Percentiles rank a stretch among this genome's conserved stretches.
phyloP scores from a whole-genome alignment of 2,888 invertebrate species.

The Dermolepida albohirtum region DNA sequence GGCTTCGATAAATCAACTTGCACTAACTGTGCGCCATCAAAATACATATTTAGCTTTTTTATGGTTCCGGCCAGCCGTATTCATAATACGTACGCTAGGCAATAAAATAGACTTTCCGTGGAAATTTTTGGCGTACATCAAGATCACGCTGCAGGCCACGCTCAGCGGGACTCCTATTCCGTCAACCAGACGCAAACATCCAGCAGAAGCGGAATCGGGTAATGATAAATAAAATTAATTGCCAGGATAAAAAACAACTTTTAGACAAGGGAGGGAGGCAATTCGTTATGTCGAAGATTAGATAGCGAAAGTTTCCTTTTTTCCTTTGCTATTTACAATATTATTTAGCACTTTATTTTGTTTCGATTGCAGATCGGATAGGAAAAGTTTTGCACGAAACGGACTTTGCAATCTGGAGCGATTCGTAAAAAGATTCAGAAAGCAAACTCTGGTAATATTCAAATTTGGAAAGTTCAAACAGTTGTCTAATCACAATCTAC shows the following conservation, averaged over 20 bases:
- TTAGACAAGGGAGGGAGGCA: conserved; percentile 14
- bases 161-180: conserved; percentile 1
- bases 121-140: conserved; percentile 7
- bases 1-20: background rate
- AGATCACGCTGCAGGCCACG: conserved; percentile 1
- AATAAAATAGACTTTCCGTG: conserved; percentile 10
- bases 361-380: background rate
- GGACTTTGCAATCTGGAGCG: background rate
- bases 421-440: too few species aligned
- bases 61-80: background rate
- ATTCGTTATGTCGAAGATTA: conserved; percentile 18
- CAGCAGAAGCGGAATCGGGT: background rate
- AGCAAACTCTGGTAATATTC: too few species aligned
- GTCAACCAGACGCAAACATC: conserved; percentile 19
- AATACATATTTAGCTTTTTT: conserved; percentile 15
- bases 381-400: background rate
- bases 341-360: conserved; percentile 11
- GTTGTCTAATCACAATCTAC: too few species aligned
- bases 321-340: background rate
- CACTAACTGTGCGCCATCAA: background rate
- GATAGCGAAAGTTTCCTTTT: conserved; percentile 1
- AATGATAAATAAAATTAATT: conserved; percentile 34
- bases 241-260: background rate
- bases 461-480: too few species aligned
- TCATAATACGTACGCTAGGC: background rate